These are phyloP conservation scores for Mormoops blainvillei DNA, from an alignment of 2,113 vertebrate species.

Conservation along the genomic window DNA sequence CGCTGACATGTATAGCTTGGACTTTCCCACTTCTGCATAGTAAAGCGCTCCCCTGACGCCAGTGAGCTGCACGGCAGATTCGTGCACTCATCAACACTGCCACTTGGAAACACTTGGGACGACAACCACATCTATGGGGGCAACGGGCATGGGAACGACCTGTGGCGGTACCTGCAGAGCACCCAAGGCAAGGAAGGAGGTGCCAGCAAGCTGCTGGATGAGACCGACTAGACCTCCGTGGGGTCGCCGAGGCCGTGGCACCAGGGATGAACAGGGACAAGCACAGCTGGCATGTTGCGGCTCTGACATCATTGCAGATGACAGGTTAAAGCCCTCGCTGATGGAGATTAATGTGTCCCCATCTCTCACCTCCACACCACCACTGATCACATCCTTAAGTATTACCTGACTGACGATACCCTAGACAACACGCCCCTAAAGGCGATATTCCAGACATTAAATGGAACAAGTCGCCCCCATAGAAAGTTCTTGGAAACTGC, in stretches of 20 bases:
- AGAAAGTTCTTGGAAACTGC: not conserved
- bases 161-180: constrained; percentile 95
- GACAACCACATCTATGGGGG: no score
- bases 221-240: no score
- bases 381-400: no score
- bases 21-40: not conserved
- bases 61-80: not conserved
- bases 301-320: not conserved
- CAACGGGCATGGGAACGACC: constrained; percentile 72
- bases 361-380: no score
- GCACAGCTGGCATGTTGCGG: no score
- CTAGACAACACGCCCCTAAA: no score
- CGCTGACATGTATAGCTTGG: not conserved
- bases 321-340: not conserved
- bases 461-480: no score
- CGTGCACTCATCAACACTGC: not conserved
- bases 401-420: not conserved
- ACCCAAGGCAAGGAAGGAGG: constrained; percentile 94
- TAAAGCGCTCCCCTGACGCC: not conserved
- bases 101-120: not conserved
- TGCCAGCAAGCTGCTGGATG: constrained; percentile 74
- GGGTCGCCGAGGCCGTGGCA: no score
- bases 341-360: not conserved
- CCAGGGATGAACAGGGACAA: not conserved
- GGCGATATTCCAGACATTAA: no score